Evolutionary conservation across 1,140 invertebrate species (phyloP), one percentile per base, ranked within the genome.

Genomic region (Drosophila lini): DNA sequence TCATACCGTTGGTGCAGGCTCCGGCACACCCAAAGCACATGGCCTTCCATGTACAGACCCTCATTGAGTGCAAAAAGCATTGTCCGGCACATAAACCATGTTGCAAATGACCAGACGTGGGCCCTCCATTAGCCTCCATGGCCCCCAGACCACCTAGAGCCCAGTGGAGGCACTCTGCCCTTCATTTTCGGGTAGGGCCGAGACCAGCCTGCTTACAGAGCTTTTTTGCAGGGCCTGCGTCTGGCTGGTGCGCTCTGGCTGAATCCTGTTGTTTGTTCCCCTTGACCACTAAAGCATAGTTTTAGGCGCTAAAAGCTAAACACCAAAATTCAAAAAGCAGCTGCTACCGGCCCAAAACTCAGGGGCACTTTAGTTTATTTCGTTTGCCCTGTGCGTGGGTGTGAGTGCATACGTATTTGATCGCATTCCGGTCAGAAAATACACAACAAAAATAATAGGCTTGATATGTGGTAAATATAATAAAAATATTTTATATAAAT

Each of bases 301-400:
- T 89, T 89, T 89, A 89, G 84, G 84, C 84, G 84, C 85, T 89
- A 89, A 89, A 89, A 89, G 84, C 84, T 89, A 90, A 89, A 89
- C 80, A 89, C 81, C 84, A 70, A 89, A 89, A 90, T 81, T 89
- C 84, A 84, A 84, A 89, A 89, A 89, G 78, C 84, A 89, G 84
- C 84, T 89, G 84, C 74, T 81, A 65, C 84, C 56, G 68, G 40
- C 63, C 63, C 16, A 60, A 52, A 41, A 38, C 53, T 67, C 56
- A 47, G 48, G 47, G 77, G 65, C 82, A 83, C 83, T 86, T 83
- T 80, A 79, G 67, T 77, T 69, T 83, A 80, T 83, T 80, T 79
- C 80, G 56, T 65, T 59, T 56, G 47, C 50, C 25, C 31, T 41
- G 19, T 36, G 25, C n/a, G 45, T 32, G 42, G 25, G 36, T 65